A percentile compares a stretch with the other conserved stretches of the same genome.
These are phyloP conservation scores for Drosophila malerkotliana DNA, from an alignment of 1,140 invertebrate species.

Conservation along the genomic window DNA sequence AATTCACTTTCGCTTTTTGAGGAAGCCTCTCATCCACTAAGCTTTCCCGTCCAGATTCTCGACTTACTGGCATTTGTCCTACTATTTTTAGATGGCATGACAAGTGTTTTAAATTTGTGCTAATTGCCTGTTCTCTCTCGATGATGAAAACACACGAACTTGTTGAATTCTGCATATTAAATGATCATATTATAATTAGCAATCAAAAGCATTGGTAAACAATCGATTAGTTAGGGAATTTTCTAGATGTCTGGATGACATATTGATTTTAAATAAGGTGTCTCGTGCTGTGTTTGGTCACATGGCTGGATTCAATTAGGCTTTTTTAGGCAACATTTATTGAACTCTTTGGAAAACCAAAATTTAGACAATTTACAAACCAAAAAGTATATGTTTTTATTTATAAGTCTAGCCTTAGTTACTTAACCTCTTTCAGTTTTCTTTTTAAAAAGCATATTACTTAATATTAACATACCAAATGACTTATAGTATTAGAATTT, in stretches of 20 bases:
- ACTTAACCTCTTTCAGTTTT: too few species aligned
- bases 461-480: too few species aligned
- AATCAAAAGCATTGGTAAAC: conserved; percentile 7
- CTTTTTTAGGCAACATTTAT: background rate
- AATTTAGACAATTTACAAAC: too few species aligned
- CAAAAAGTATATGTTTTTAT: too few species aligned
- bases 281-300: background rate
- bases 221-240: conserved; percentile 3
- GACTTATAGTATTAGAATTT: too few species aligned
- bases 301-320: background rate
- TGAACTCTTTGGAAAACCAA: too few species aligned
- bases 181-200: background rate
- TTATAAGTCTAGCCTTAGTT: too few species aligned
- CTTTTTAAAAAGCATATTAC: too few species aligned
- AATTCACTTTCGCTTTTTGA: conserved; percentile 34
- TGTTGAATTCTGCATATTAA: background rate
- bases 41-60: conserved; percentile 1
- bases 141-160: conserved; percentile 9
- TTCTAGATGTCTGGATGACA: background rate
- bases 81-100: conserved; percentile 25
- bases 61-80: conserved; percentile 3
- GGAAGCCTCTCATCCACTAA: conserved; percentile 3
- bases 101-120: conserved; percentile 36
- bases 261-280: background rate
- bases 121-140: conserved; percentile 17